A percentile compares a stretch with the other conserved stretches of the same genome.
These are phyloP conservation scores for Procavia capensis DNA, from an alignment of 2,113 vertebrate genomes.

Conservation along the genomic window DNA sequence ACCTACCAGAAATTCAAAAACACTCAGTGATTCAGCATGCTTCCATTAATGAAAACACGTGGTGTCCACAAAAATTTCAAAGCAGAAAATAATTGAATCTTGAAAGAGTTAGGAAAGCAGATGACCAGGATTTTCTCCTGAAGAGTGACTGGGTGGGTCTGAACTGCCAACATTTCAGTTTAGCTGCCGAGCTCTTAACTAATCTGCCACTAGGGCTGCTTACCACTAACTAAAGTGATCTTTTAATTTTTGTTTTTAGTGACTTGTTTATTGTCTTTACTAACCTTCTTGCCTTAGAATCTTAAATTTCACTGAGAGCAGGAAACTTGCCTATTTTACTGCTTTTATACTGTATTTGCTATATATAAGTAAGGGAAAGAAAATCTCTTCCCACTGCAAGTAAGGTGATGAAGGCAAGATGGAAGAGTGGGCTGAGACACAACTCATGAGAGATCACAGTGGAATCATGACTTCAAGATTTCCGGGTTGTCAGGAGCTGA, in stretches of 20 bases:
- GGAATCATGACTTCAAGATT: neutral
- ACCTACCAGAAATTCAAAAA: too few relatives aligned
- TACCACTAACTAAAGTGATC: neutral
- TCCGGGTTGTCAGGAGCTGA: neutral
- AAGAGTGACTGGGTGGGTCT: neutral
- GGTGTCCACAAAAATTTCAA: too few relatives aligned
- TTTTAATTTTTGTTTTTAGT: neutral
- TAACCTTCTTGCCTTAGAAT: neutral
- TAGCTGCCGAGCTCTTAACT: neutral
- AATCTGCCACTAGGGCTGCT: neutral
- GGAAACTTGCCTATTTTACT: neutral
- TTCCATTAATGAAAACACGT: too few relatives aligned
- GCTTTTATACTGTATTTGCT: neutral
- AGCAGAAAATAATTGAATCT: too few relatives aligned
- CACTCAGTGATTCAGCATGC: too few relatives aligned
- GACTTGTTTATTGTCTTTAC: conserved; percentile 12
- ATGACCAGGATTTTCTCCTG: neutral
- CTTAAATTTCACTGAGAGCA: neutral
- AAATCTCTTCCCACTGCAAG: neutral
- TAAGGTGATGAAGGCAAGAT: neutral
- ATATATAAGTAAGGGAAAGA: neutral
- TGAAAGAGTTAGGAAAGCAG: neutral
- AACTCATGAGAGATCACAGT: neutral
- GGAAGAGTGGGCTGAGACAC: neutral
- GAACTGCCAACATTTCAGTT: neutral